Conservation (phyloP, 2,113 vertebrate genomes). For the Phaethornis superciliosus region DNA sequence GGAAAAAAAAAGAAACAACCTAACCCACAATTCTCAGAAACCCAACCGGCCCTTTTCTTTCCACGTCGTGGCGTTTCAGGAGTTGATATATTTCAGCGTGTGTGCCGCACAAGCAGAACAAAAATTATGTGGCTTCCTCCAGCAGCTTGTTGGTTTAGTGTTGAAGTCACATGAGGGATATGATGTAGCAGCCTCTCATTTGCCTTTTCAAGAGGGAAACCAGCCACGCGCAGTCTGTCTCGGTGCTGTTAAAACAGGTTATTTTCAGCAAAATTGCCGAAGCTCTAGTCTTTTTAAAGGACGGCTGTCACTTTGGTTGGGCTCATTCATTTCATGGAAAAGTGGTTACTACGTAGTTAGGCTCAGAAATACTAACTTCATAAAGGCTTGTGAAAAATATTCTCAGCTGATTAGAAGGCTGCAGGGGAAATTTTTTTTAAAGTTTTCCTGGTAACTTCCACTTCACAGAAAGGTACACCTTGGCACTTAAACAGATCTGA, state of each 20-base stretch:
- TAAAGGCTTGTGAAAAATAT: background rate
- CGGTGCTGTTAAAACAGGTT: background rate
- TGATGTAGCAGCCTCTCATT: background rate
- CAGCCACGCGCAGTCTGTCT: accelerated
- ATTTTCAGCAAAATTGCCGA: background rate
- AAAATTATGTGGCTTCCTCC: background rate
- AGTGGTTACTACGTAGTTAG: background rate
- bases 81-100: accelerated
- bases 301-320: no score
- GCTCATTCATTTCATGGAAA: background rate
- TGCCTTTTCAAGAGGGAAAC: background rate
- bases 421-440: background rate
- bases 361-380: background rate
- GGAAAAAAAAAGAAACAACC: no score
- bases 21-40: accelerated
- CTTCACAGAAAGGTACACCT: background rate
- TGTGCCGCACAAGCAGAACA: background rate
- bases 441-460: background rate
- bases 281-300: background rate
- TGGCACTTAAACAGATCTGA: background rate
- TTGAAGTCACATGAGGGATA: background rate
- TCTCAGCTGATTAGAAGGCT: background rate
- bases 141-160: no score
- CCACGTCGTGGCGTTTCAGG: accelerated
- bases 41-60: accelerated